These are phyloP conservation scores for Minunthozetes semirufus DNA, from an alignment of 2,888 invertebrate genomes.

Conservation along the genomic window DNA sequence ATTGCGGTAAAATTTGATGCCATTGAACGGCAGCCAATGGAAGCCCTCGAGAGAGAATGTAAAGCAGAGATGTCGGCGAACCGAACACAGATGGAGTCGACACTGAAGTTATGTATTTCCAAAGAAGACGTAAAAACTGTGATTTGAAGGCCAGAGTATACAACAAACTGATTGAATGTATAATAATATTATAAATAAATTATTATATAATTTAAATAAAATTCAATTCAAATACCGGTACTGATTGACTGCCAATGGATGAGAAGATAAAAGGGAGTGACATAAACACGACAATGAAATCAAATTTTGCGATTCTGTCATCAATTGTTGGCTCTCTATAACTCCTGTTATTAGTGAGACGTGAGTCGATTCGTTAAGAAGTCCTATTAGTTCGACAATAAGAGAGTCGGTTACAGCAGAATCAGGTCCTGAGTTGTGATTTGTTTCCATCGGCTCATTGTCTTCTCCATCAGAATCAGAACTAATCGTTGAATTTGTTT, in stretches of 20 bases:
- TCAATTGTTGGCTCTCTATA: conserved; percentile 47
- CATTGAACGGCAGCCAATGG: conserved; percentile 58
- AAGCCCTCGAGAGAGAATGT: conserved; percentile 61
- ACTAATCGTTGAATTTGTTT: conserved; percentile 17
- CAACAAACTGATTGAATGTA: conserved; percentile 55
- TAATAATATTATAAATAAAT: neutral
- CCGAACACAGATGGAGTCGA: conserved; percentile 53
- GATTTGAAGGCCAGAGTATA: conserved; percentile 74
- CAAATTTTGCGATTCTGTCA: conserved; percentile 52
- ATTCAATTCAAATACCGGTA: conserved; percentile 50
- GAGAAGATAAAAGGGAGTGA: conserved; percentile 72
- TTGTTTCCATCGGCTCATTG: conserved; percentile 17
- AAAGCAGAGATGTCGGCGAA: conserved; percentile 54
- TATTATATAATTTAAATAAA: neutral
- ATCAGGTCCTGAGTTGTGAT: conserved; percentile 28
- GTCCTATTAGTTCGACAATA: conserved; percentile 56
- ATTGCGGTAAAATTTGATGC: conserved; percentile 63
- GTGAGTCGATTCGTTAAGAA: conserved; percentile 60
- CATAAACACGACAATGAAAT: conserved; percentile 68
- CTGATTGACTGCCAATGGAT: conserved; percentile 72
- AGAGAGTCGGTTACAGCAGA: conserved; percentile 32
- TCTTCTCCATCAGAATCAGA: conserved; percentile 34
- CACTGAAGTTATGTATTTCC: conserved; percentile 55
- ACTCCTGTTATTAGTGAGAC: conserved; percentile 55
- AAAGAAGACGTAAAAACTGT: conserved; percentile 65